phyloP scores from a whole-genome alignment of 2,797 vertebrate genomes.

The Buceros bicornis region DNA sequence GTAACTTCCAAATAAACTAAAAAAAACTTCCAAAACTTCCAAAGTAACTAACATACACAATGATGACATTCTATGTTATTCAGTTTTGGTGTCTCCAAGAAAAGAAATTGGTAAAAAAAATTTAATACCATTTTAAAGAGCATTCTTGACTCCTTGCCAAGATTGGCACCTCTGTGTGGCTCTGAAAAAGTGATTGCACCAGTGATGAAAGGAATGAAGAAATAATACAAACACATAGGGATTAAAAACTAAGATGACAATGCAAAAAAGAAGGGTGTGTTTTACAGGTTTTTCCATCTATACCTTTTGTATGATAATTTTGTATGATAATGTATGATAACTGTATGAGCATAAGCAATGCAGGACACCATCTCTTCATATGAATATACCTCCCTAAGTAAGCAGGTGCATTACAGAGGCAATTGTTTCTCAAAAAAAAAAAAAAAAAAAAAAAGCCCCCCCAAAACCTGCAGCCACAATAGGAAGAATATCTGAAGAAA shows the following conservation, averaged over 20 bases:
- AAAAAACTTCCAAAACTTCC: too few species aligned
- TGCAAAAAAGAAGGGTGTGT: background rate
- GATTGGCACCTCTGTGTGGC: background rate
- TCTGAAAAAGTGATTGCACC: slow-evolving; percentile 19
- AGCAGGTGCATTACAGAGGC: background rate
- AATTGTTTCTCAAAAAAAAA: background rate
- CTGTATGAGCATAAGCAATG: background rate
- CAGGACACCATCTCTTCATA: background rate
- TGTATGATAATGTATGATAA: background rate
- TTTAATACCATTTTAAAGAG: slow-evolving; percentile 38
- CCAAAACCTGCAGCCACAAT: background rate
- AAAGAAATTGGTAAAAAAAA: slow-evolving; percentile 35
- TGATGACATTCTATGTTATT: background rate
- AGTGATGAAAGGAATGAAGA: background rate
- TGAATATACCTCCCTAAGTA: background rate
- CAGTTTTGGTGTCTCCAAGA: slow-evolving; percentile 1
- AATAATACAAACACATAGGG: background rate
- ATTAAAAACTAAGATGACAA: background rate
- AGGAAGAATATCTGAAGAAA: background rate
- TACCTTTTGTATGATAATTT: background rate
- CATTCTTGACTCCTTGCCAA: background rate
- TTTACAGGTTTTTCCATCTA: background rate
- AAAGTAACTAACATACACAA: background rate
- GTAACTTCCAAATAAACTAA: background rate
- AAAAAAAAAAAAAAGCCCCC: background rate